phyloP scores from a whole-genome alignment of 2,797 vertebrate species.

The Labeo calbasu region DNA sequence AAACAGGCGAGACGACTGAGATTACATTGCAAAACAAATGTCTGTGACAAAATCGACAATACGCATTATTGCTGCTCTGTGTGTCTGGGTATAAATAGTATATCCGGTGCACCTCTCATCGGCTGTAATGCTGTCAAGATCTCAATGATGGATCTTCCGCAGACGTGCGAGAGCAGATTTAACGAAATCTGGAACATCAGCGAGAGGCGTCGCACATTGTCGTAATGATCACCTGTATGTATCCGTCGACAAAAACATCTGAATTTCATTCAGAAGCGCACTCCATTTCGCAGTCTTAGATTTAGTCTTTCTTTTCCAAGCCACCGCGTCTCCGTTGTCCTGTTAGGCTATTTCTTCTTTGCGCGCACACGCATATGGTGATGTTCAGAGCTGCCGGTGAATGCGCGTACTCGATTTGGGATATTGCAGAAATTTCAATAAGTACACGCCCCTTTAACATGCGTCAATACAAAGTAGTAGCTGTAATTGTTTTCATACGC shows the following conservation, averaged over 20 bases:
- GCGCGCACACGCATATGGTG: constrained; percentile 53
- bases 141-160: constrained; percentile 56
- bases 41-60: constrained; percentile 45
- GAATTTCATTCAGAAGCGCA: constrained; percentile 20
- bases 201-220: constrained; percentile 52
- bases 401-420: constrained; percentile 59
- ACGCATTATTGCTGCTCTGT: constrained; percentile 53
- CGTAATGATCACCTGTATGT: constrained; percentile 1
- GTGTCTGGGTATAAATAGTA: constrained; percentile 51
- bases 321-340: constrained; percentile 27
- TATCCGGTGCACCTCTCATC: constrained; percentile 55
- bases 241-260: constrained; percentile 21
- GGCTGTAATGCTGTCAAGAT: constrained; percentile 50
- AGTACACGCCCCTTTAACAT: constrained; percentile 20
- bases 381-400: constrained; percentile 51
- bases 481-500: neutral
- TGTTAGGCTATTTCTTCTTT: constrained; percentile 42
- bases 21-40: constrained; percentile 60
- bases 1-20: constrained; percentile 53
- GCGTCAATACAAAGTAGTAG: neutral
- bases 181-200: constrained; percentile 45
- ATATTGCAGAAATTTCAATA: constrained; percentile 56
- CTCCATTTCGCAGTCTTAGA: neutral
- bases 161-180: constrained; percentile 44
- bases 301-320: constrained; percentile 9